phyloP scores from a whole-genome alignment of 2,797 vertebrate genomes.

The Tiaroga cobitis region DNA sequence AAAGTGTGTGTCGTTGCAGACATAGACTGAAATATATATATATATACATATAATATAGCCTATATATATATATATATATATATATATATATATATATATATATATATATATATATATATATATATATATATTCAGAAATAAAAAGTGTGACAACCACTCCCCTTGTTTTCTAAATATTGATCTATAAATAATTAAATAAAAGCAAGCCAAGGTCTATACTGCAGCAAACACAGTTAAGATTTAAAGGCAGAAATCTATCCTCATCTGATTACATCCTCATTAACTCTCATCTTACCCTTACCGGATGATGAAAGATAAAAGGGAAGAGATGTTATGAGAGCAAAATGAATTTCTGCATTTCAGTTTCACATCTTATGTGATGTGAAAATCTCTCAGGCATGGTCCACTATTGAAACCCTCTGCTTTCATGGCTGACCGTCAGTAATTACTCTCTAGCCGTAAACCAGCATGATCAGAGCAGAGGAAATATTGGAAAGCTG shows the following conservation, averaged over 20 bases:
- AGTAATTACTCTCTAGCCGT: neutral
- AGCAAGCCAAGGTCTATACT: neutral
- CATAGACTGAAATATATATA: no score
- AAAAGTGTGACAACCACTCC: neutral
- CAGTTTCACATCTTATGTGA: neutral
- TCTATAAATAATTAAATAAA: neutral
- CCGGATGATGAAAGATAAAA: constrained; percentile 26
- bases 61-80: no score
- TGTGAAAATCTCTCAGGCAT: constrained; percentile 4
- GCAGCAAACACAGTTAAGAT: neutral
- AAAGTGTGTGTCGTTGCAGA: neutral
- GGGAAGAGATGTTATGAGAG: neutral
- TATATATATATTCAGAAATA: neutral
- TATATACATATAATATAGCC: no score
- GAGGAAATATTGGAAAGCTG: neutral
- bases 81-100: no score
- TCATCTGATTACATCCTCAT: constrained; percentile 5
- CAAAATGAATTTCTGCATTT: constrained; percentile 16
- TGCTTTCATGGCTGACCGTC: neutral
- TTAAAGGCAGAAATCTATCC: neutral
- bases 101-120: no score
- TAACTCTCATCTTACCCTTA: constrained; percentile 11
- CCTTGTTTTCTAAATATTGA: neutral
- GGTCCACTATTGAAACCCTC: neutral
- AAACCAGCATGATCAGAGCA: constrained; percentile 2